These are phyloP conservation scores for Circaetus cinerascens DNA, from an alignment of 2,113 vertebrate genomes.

Conservation along the genomic window DNA sequence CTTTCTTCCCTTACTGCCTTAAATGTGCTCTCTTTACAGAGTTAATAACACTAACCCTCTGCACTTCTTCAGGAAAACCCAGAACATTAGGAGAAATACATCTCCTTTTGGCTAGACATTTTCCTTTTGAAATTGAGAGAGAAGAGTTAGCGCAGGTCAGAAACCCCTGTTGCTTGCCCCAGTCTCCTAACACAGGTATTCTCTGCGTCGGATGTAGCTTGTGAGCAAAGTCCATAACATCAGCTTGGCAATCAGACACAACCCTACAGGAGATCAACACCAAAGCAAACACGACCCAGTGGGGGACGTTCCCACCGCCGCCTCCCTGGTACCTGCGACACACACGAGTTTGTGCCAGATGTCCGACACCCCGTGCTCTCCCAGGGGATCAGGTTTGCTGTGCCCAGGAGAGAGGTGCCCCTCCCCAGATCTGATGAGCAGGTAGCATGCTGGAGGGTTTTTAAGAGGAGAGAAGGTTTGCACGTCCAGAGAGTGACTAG, in stretches of 20 bases:
- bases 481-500: background rate
- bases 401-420: background rate
- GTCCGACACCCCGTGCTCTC: background rate
- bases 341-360: background rate
- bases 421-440: background rate
- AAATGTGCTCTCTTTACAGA: background rate
- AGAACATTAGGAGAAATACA: background rate
- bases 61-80: background rate
- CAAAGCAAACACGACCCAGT: background rate
- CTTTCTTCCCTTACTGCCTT: background rate
- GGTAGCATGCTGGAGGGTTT: fast-evolving
- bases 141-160: background rate
- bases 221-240: background rate
- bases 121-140: background rate
- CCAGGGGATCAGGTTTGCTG: background rate
- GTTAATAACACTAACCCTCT: background rate
- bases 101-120: background rate
- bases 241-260: background rate
- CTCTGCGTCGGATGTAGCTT: background rate
- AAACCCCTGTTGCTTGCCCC: background rate
- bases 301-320: background rate
- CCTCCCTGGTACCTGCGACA: background rate
- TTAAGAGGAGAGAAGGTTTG: background rate
- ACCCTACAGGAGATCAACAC: background rate
- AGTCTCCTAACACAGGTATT: background rate